phyloP scores from a whole-genome alignment of 2,797 vertebrate genomes.

The Crenichthys baileyi region DNA sequence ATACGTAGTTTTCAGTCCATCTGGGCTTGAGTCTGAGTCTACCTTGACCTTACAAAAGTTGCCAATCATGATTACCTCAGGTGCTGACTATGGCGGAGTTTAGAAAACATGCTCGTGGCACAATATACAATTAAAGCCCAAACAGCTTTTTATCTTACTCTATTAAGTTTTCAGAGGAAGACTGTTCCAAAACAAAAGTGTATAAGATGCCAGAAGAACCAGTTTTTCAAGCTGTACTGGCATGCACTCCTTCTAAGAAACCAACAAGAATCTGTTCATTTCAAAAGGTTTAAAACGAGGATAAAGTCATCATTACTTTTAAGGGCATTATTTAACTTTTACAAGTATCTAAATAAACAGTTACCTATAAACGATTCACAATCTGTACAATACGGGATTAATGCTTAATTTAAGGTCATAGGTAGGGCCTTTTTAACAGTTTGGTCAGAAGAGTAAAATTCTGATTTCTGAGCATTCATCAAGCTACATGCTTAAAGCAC shows the following conservation, averaged over 20 bases:
- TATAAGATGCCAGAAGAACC: neutral
- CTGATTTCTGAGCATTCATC: too few species aligned
- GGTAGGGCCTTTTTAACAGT: too few species aligned
- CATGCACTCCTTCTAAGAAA: neutral
- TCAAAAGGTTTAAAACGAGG: neutral
- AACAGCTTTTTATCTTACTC: neutral
- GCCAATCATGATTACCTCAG: too few species aligned
- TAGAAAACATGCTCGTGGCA: neutral
- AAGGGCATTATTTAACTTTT: neutral
- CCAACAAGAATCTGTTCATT: neutral
- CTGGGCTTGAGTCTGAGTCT: neutral
- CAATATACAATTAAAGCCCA: neutral
- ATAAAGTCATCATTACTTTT: neutral
- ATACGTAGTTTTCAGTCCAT: neutral
- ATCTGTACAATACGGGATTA: too few species aligned
- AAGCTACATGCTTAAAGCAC: too few species aligned
- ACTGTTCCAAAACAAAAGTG: neutral
- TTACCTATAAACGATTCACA: too few species aligned
- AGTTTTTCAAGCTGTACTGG: neutral
- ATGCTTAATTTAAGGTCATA: too few species aligned
- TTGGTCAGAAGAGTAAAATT: too few species aligned
- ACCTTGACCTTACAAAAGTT: too few species aligned
- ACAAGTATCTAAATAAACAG: too few species aligned
- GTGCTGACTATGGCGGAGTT: neutral
- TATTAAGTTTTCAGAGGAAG: neutral